These are phyloP conservation scores for Eubucco bourcierii DNA, from an alignment of 2,113 vertebrate genomes.

Conservation along the genomic window DNA sequence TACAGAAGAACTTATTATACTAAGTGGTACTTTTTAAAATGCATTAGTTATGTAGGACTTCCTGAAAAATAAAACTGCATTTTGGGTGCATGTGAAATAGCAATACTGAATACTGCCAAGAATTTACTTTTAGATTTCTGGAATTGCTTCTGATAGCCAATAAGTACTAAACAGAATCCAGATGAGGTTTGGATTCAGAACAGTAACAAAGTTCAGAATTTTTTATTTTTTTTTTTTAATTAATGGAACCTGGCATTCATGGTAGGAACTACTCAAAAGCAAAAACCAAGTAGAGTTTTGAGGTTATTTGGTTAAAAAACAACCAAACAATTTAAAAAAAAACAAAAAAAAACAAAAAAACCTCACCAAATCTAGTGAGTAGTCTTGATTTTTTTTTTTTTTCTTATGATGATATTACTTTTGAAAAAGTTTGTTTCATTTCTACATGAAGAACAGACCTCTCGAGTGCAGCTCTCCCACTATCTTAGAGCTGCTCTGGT, in stretches of 20 bases:
- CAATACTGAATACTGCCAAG: neutral
- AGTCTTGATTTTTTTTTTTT: neutral
- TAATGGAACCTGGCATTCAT: neutral
- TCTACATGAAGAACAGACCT: neutral
- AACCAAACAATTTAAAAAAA: neutral
- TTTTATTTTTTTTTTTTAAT: neutral
- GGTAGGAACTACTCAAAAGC: neutral
- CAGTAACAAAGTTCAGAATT: neutral
- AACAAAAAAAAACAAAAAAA: neutral
- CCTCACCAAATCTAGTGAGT: neutral
- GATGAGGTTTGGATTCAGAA: neutral
- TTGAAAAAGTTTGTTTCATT: neutral
- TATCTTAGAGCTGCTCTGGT: neutral
- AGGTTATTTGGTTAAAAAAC: neutral
- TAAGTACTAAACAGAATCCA: neutral
- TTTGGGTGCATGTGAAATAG: neutral
- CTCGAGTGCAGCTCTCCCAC: neutral
- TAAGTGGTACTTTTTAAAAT: neutral
- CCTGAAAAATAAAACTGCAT: neutral
- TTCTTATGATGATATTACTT: neutral
- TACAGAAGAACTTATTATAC: neutral
- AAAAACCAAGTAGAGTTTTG: neutral
- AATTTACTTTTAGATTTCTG: neutral
- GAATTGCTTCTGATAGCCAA: neutral
- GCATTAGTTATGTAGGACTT: neutral